phyloP scores from a whole-genome alignment of 2,888 invertebrate species.

The Notodonta dromedarius region DNA sequence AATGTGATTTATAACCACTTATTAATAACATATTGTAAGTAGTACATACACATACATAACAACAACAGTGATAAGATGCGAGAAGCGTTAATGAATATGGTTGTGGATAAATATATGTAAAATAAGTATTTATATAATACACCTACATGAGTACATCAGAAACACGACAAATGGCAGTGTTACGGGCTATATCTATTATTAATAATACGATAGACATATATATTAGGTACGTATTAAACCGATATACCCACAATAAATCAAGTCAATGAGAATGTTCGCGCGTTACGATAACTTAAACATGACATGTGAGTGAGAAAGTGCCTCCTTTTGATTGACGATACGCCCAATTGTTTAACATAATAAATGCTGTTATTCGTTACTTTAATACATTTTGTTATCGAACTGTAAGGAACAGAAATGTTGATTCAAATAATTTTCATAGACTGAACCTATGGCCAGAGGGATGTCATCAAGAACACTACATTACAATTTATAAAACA shows the following conservation, averaged over 20 bases:
- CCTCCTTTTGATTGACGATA: not conserved
- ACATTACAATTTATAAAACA: not conserved
- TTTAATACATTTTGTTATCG: not conserved
- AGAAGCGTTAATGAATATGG: conserved; percentile 36
- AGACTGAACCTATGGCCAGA: too few relatives aligned
- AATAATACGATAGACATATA: conserved; percentile 8
- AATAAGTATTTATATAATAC: conserved; percentile 8
- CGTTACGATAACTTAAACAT: not conserved
- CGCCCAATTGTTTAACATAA: not conserved
- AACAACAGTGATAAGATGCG: conserved; percentile 37
- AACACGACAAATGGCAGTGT: conserved; percentile 40
- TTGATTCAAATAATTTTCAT: not conserved
- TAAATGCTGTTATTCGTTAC: not conserved
- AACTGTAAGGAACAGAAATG: conserved; percentile 1
- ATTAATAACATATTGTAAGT: conserved; percentile 24
- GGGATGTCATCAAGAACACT: too few relatives aligned
- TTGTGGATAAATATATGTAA: conserved; percentile 21
- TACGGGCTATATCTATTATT: conserved; percentile 23
- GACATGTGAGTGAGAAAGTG: not conserved
- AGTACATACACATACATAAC: conserved; percentile 38
- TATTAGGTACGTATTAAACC: too few relatives aligned
- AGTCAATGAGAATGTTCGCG: not conserved
- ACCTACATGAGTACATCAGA: conserved; percentile 36
- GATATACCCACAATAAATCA: not conserved
- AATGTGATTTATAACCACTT: conserved; percentile 24